Conservation (phyloP, 2,888 invertebrate species). For the Carterocephalus palaemon region DNA sequence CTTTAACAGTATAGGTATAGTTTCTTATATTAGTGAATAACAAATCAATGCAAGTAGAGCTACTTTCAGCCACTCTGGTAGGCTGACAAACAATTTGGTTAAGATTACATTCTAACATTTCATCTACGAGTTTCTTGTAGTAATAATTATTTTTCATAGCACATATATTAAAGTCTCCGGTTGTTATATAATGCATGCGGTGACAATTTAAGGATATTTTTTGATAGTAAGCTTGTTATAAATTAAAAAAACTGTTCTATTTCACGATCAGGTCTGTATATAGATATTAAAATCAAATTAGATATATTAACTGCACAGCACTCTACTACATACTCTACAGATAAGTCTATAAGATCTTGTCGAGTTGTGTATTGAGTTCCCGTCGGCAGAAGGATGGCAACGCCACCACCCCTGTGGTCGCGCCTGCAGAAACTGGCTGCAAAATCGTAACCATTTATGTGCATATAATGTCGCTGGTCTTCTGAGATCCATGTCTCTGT, state of each 20-base stretch:
- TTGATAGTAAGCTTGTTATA: constrained; percentile 1
- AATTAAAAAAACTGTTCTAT: constrained; percentile 12
- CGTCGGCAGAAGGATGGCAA: constrained; percentile 15
- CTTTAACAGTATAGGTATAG: neutral
- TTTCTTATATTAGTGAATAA: no score
- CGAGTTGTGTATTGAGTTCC: constrained; percentile 1
- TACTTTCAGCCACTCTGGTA: neutral
- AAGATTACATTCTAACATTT: constrained; percentile 8
- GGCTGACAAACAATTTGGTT: constrained; percentile 5
- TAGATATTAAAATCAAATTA: constrained; percentile 7
- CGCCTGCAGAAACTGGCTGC: constrained; percentile 12
- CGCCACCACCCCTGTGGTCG: constrained; percentile 16
- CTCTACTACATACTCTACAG: constrained; percentile 19
- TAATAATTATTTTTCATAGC: neutral
- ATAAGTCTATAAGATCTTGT: constrained; percentile 13
- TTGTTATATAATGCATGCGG: constrained; percentile 15
- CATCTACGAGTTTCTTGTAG: neutral
- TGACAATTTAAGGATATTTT: constrained; percentile 6
- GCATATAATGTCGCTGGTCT: constrained; percentile 9
- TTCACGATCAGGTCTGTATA: constrained; percentile 19
- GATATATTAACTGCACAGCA: constrained; percentile 22
- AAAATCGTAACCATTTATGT: constrained; percentile 1
- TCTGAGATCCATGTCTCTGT: constrained; percentile 23
- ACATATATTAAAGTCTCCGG: constrained; percentile 20
- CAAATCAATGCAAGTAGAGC: no score